phyloP scores from a whole-genome alignment of 2,888 invertebrate genomes.

The Lasioglossum morio region DNA sequence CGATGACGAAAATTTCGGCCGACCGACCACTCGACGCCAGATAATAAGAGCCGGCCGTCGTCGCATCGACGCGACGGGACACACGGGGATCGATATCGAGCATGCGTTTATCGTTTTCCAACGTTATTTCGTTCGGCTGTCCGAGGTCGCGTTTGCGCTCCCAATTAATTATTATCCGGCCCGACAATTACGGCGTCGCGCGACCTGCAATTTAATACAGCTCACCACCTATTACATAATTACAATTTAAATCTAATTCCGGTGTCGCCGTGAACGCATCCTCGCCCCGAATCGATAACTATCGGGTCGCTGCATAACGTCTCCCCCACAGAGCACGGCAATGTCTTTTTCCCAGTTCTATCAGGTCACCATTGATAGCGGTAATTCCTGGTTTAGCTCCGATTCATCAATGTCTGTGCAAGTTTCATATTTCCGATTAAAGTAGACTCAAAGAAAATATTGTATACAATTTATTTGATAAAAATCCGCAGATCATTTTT shows the following conservation, averaged over 20 bases:
- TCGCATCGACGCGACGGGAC: not conserved
- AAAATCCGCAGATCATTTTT: not conserved
- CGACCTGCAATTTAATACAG: slow-evolving; percentile 39
- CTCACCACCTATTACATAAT: slow-evolving; percentile 39
- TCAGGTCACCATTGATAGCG: not conserved
- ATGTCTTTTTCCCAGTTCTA: not conserved
- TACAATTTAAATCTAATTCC: slow-evolving; percentile 51
- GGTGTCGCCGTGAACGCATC: slow-evolving; percentile 2
- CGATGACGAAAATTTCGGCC: slow-evolving; percentile 23
- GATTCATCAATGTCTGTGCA: too few relatives aligned
- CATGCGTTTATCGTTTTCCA: slow-evolving; percentile 20
- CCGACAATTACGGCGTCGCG: slow-evolving; percentile 36
- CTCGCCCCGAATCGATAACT: slow-evolving; percentile 23
- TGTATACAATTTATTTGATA: too few relatives aligned
- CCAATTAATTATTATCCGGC: slow-evolving; percentile 38
- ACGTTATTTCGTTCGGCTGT: not conserved
- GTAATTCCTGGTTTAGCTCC: not conserved
- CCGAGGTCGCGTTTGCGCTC: slow-evolving; percentile 13
- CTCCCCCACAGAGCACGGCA: not conserved
- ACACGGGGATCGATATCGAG: slow-evolving; percentile 12
- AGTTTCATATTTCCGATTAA: too few relatives aligned
- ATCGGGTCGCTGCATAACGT: slow-evolving; percentile 3
- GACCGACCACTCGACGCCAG: not conserved
- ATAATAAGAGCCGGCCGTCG: slow-evolving; percentile 2
- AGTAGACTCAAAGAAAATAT: too few relatives aligned